Base-by-base conservation (phyloP, 2,797 vertebrate species). In the Sitta carolinensis region DNA sequence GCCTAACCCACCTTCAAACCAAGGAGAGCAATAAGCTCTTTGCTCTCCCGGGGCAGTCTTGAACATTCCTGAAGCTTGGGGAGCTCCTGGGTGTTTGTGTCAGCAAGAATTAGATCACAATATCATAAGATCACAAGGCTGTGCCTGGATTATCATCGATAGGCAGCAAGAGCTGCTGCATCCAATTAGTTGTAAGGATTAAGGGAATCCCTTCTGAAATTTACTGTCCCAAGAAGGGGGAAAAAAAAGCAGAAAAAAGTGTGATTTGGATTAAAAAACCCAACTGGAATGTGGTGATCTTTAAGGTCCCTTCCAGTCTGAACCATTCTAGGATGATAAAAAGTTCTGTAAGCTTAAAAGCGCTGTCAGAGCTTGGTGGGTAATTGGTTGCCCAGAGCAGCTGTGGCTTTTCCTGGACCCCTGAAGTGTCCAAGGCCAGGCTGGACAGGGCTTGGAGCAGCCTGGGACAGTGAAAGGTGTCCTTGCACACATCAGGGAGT, bases 361-460 rank as follows among this genome's bases (percentile, higher is more conserved):
- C 10, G 47, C 27, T 38, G 55, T 57, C 32, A 36, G 58, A 43
- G 22, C 9, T 34, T 50, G 22, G 17, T 48, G 30, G 54, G 30
- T 11, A 29, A 45, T n/a, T 68, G 38, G 23, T 16, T 68, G 17
- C 30, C 48, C 30, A 36, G 43, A 70, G 43, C 0, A 63, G 66
- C 32, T 54, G 57, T 15, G 55, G 63, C 40, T 78, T 48, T 22
- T 26, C 18, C 48, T 54, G 50, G 50, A 69, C 40, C 48, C 30
- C 26, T 86, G 34, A 11, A 43, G 8, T 43, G 50, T 1, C 36
- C 58, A 27, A 36, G 32, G 58, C 36, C 58, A 23, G 30, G 18
- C 0, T 79, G 74, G 55, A 34, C 3, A 5, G 0, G 20, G 25
- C 48, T 69, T 15, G 64, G 58, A 64, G 32, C 51, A n/a, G 0